Conservation (phyloP, 2,888 invertebrate genomes). For the Dioctria rufipes region DNA sequence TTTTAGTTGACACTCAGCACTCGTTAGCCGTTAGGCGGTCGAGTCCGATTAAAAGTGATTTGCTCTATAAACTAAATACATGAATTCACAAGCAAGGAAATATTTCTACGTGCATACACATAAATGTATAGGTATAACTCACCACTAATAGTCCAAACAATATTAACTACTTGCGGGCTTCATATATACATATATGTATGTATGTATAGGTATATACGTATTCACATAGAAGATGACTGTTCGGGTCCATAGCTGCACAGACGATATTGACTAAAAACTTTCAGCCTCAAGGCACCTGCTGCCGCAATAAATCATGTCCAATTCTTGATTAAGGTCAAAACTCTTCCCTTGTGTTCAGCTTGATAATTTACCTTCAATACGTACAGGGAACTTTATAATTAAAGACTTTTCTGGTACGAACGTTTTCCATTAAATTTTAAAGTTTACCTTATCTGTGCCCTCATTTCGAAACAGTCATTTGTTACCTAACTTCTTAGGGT, state of each 20-base stretch:
- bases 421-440: background rate
- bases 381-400: background rate
- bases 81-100: slow-evolving; percentile 23
- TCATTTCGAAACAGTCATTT: no score
- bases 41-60: slow-evolving; percentile 8
- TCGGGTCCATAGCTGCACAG: background rate
- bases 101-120: slow-evolving; percentile 14
- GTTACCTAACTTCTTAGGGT: no score
- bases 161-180: background rate
- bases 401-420: background rate
- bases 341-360: slow-evolving; percentile 5
- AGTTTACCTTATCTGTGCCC: background rate
- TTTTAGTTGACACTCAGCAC: background rate
- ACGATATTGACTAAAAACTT: slow-evolving; percentile 36
- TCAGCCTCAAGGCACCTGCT: slow-evolving; percentile 21
- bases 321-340: slow-evolving; percentile 31
- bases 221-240: background rate
- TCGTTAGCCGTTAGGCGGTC: slow-evolving; percentile 2
- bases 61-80: background rate
- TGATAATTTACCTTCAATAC: slow-evolving; percentile 29
- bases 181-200: background rate
- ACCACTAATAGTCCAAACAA: background rate
- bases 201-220: no score
- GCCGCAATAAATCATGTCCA: slow-evolving; percentile 36
- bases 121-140: background rate